Evolutionary conservation across 2,888 invertebrate genomes (phyloP).

Genomic region (Subacronicta megacephala): DNA sequence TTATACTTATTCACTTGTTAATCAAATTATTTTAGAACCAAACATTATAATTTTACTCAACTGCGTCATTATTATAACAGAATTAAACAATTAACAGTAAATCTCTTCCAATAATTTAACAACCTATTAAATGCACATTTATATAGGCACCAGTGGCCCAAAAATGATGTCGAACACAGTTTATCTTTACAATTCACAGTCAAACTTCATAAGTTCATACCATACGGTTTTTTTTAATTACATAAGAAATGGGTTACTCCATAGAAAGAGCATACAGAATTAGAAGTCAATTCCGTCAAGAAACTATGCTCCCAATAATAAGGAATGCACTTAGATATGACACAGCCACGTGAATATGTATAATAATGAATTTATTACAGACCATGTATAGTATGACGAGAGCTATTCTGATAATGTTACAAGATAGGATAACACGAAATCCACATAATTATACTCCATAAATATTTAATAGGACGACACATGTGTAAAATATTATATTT

Average conservation of each 20-base stretch:
- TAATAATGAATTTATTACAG: constrained; percentile 48
- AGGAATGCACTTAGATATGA: constrained; percentile 85
- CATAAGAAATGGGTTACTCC: constrained; percentile 53
- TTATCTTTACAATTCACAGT: constrained; percentile 49
- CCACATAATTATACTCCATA: constrained; percentile 36
- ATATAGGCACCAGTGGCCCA: constrained; percentile 74
- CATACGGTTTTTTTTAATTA: constrained; percentile 49
- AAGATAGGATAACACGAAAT: constrained; percentile 28
- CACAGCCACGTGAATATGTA: constrained; percentile 77
- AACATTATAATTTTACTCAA: constrained; percentile 62
- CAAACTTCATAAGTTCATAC: constrained; percentile 51
- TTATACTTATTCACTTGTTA: constrained; percentile 50
- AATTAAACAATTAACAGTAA: constrained; percentile 85
- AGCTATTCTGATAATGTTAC: constrained; percentile 22
- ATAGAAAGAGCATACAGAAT: constrained; percentile 71
- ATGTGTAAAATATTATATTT: constrained; percentile 21
- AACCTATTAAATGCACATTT: constrained; percentile 87
- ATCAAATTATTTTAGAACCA: constrained; percentile 51
- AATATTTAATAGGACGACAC: constrained; percentile 34
- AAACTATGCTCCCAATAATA: constrained; percentile 74
- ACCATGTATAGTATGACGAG: constrained; percentile 31
- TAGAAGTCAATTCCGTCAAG: constrained; percentile 78
- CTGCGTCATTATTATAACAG: constrained; percentile 73
- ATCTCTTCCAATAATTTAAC: constrained; percentile 85
- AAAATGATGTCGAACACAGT: constrained; percentile 61